Percentiles rank a stretch among this genome's conserved stretches.
These are phyloP conservation scores for Cantharis nigra DNA, from an alignment of 2,888 invertebrate species.

Conservation along the genomic window DNA sequence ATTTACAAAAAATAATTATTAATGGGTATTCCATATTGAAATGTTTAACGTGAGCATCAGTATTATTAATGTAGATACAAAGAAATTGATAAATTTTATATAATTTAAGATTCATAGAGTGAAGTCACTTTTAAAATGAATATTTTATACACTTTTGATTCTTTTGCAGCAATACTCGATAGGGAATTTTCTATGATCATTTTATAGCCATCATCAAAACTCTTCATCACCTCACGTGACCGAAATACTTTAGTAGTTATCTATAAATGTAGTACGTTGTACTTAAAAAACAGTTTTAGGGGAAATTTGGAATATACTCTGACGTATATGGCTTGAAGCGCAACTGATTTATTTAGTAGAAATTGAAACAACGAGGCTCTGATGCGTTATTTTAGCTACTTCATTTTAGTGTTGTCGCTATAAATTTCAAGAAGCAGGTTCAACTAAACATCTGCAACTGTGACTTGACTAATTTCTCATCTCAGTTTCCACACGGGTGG, in stretches of 20 bases:
- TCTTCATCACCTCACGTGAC: conserved; percentile 38
- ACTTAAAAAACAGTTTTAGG: conserved; percentile 6
- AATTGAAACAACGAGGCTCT: conserved; percentile 22
- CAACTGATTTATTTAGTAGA: conserved; percentile 19
- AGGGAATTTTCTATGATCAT: conserved; percentile 20
- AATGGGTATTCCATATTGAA: background rate
- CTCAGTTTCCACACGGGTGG: conserved; percentile 42
- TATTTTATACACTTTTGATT: conserved; percentile 26
- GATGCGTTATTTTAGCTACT: conserved; percentile 31
- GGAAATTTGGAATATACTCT: conserved; percentile 10
- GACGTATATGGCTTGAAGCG: conserved; percentile 2
- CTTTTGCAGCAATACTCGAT: conserved; percentile 4
- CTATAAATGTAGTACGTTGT: conserved; percentile 19
- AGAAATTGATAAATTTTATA: background rate
- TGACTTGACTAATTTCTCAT: conserved; percentile 50
- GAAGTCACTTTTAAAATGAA: conserved; percentile 22
- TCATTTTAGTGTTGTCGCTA: conserved; percentile 39
- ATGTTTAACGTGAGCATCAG: background rate
- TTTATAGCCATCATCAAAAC: conserved; percentile 29
- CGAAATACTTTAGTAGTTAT: conserved; percentile 27
- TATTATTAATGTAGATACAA: background rate
- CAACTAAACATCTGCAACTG: conserved; percentile 46
- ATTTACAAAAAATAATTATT: no score
- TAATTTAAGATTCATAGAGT: conserved; percentile 9
- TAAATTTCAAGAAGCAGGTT: conserved; percentile 35